These are phyloP conservation scores for Andrena flavipes DNA, from an alignment of 2,888 invertebrate genomes.

Conservation along the genomic window DNA sequence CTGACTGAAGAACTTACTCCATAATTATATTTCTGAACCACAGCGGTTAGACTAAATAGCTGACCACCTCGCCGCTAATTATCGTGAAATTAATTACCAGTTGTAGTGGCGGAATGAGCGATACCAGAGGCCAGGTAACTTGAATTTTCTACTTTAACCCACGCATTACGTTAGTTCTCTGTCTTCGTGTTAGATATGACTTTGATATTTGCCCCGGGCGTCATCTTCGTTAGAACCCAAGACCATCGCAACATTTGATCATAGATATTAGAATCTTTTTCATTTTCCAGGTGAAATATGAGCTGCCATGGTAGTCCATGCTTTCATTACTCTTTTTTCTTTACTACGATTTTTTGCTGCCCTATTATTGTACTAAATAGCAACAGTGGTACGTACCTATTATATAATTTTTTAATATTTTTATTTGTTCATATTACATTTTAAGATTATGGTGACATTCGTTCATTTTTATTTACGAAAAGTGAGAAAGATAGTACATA, in stretches of 20 bases:
- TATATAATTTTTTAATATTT: no score
- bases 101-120: constrained; percentile 74
- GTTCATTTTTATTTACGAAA: no score
- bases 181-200: constrained; percentile 33
- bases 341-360: no score
- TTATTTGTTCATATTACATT: no score
- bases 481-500: no score
- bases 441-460: no score
- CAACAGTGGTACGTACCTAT: no score
- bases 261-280: constrained; percentile 68
- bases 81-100: constrained; percentile 79
- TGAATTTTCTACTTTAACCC: constrained; percentile 54
- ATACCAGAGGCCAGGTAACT: constrained; percentile 64
- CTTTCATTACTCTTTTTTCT: no score
- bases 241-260: constrained; percentile 53
- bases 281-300: constrained; percentile 54
- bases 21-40: constrained; percentile 73
- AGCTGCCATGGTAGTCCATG: not conserved
- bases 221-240: constrained; percentile 30
- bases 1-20: constrained; percentile 69
- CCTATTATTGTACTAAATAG: no score
- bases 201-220: constrained; percentile 49
- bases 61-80: constrained; percentile 73
- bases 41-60: constrained; percentile 32
- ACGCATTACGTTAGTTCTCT: constrained; percentile 33